These are phyloP conservation scores for Etheostoma cragini DNA, from an alignment of 2,113 vertebrate species.

Conservation along the genomic window DNA sequence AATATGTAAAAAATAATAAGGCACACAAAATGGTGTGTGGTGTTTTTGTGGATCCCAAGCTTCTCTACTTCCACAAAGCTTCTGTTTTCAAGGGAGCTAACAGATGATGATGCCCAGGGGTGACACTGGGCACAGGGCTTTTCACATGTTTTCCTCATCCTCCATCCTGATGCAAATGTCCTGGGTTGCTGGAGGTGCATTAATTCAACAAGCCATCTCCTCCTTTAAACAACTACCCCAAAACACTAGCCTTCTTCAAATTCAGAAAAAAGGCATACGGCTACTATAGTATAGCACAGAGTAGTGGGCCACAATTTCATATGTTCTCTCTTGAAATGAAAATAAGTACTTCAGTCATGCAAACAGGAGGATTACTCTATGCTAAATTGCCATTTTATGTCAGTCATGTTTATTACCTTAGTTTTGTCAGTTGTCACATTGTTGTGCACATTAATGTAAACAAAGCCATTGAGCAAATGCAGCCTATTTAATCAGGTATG, in stretches of 20 bases:
- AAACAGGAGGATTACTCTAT: slow-evolving; percentile 11
- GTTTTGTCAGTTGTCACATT: background rate
- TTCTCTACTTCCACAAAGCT: background rate
- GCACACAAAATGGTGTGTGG: background rate
- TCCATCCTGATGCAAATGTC: background rate
- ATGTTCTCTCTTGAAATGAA: background rate
- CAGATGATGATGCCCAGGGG: background rate
- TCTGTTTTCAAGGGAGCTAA: background rate
- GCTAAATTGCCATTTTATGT: background rate
- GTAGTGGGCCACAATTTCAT: background rate
- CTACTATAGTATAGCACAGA: background rate
- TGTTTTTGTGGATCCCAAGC: background rate
- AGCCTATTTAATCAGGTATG: background rate
- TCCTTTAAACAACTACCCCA: background rate
- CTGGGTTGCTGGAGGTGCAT: background rate
- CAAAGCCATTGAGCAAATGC: slow-evolving; percentile 18
- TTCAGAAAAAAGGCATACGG: background rate
- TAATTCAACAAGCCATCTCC: background rate
- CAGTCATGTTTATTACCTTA: slow-evolving; percentile 10
- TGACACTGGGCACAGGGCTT: background rate
- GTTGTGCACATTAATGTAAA: slow-evolving; percentile 13
- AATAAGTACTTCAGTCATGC: background rate
- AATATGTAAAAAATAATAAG: background rate
- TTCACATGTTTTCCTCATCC: background rate
- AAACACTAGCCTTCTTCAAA: background rate